A percentile compares a stretch with the other conserved stretches of the same genome.
These are phyloP conservation scores for Seira sanloemensis DNA, from an alignment of 2,888 invertebrate species.

Conservation along the genomic window DNA sequence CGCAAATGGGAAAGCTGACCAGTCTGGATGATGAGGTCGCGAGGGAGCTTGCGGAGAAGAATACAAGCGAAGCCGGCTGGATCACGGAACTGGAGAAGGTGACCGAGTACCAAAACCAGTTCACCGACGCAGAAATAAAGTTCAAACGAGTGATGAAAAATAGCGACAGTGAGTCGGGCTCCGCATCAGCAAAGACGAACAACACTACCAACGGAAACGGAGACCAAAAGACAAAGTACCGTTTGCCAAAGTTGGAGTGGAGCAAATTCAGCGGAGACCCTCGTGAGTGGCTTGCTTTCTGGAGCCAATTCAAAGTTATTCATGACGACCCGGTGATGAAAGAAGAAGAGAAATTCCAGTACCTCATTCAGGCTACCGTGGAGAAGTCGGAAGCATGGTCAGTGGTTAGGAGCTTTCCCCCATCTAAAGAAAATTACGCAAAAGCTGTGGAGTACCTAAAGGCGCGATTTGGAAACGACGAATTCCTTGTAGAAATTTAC, in stretches of 20 bases:
- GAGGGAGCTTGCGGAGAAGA: no score
- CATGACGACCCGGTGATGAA: conserved; percentile 65
- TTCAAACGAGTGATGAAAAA: no score
- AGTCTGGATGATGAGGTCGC: no score
- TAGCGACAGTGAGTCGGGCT: no score
- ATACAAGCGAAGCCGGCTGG: no score
- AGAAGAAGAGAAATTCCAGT: conserved; percentile 65
- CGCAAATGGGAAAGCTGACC: no score
- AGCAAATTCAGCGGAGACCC: conserved; percentile 71
- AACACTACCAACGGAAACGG: no score
- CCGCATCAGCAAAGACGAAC: no score
- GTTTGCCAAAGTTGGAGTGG: conserved; percentile 69
- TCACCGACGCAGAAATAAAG: no score
- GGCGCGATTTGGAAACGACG: conserved; percentile 62
- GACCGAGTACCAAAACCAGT: no score
- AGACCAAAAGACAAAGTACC: neutral
- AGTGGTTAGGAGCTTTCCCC: conserved; percentile 67
- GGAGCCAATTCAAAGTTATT: conserved; percentile 73
- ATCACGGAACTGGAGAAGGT: no score
- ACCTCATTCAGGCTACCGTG: conserved; percentile 67
- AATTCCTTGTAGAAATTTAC: conserved; percentile 73
- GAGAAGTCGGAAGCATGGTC: conserved; percentile 69
- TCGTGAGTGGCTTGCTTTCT: conserved; percentile 73
- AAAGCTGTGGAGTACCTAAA: conserved; percentile 65
- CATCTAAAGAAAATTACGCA: conserved; percentile 71